Evolutionary conservation across 2,888 invertebrate genomes (phyloP), one percentile per base, ranked within the genome.

Genomic region (Melieria crassipennis): DNA sequence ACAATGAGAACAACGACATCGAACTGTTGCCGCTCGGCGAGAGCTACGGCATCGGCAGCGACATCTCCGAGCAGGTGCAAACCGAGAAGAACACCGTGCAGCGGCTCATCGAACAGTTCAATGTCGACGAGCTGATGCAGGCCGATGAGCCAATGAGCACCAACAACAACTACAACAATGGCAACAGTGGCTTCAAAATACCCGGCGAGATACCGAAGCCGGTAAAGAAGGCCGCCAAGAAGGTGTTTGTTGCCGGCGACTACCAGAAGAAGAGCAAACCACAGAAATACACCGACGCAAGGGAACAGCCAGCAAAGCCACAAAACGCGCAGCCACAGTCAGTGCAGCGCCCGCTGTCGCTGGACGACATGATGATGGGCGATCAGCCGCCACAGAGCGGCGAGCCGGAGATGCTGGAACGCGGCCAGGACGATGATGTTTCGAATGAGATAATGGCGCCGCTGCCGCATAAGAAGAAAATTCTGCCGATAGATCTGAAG

Each of bases 1-100:
- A 87, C 76, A 84, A 85, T 56, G 86, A 86, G 74, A 83, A 86
- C 75, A 86, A 87, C 65, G 81, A 86, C 72, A 86, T 86, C n/a
- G 85, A 84, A 30, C 71, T 83, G 64, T 66, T 84, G 58, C 82
- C 81, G n/a, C 62, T 79, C 71, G 71, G 76, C 7, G 74, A 79
- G 11, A 79, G 77, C 52, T 82, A 80, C 46, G 76, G 76, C 0
- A 43, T 60, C 16, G 55, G n/a, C n/a, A 58, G 63, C 13, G 62
- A 65, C 10, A 11, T 52, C 16, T 76, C 77, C 3, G 82, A 84
- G 52, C 79, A 81, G 50, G 70, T 72, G 0, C 78, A 77, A 69
- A 80, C 82, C 7, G 79, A 81, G 65, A 79, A 79, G 68, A 82
- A 82, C 73, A 79, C 81, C 7, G 82, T 83, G 0, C 82, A 83